A percentile compares a stretch with the other conserved stretches of the same genome.
Conservation (phyloP, 2,797 vertebrate species). For the Eremophila alpestris region DNA sequence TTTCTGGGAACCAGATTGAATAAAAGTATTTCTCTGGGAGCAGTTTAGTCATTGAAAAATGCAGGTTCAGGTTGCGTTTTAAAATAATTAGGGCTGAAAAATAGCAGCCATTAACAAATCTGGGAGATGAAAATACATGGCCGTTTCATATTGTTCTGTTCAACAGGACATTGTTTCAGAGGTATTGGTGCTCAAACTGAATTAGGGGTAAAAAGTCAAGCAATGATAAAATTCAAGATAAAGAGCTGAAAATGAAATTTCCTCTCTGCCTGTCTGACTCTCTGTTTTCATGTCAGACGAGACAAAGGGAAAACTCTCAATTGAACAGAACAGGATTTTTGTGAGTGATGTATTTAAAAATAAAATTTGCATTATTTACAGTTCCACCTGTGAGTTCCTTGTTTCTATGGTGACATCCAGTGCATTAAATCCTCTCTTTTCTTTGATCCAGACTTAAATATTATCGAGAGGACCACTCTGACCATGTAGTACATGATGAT, state of each 20-base stretch:
- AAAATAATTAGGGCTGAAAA: background rate
- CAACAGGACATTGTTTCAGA: background rate
- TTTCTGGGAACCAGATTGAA: background rate
- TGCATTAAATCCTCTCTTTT: background rate
- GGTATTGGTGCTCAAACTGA: background rate
- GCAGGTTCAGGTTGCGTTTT: background rate
- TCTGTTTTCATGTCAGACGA: background rate
- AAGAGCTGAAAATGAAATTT: background rate
- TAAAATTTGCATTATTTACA: background rate
- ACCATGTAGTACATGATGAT: accelerated
- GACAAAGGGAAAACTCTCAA: background rate
- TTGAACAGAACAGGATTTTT: background rate
- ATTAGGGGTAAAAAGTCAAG: background rate
- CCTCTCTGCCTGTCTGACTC: background rate
- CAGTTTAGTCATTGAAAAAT: background rate
- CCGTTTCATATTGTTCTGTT: background rate
- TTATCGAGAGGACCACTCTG: background rate
- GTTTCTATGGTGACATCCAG: background rate
- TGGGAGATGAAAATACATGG: background rate
- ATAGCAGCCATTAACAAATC: background rate
- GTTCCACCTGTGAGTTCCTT: background rate
- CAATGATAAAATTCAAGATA: background rate
- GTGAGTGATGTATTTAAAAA: background rate
- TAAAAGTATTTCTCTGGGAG: background rate
- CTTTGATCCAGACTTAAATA: background rate